Percentiles rank a stretch among this genome's conserved stretches.
Conservation (phyloP, 1,140 invertebrate genomes). For the Caenorhabditis remanei region DNA sequence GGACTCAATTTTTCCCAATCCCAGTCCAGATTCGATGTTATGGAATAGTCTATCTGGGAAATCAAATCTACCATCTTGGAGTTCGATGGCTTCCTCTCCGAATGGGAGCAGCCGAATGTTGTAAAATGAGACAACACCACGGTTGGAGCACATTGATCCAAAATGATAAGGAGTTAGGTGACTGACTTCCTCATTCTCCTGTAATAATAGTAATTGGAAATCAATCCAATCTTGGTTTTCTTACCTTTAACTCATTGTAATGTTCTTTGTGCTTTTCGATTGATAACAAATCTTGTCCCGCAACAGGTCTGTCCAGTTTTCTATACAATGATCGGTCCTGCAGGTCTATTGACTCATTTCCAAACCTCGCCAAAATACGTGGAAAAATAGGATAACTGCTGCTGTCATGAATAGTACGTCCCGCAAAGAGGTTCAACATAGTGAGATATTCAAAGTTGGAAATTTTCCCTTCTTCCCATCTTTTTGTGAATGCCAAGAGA, state of each 20-base stretch:
- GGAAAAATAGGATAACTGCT: conserved; percentile 37
- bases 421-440: neutral
- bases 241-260: conserved; percentile 22
- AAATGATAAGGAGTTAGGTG: conserved; percentile 17
- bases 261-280: conserved; percentile 25
- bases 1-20: conserved; percentile 30
- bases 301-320: conserved; percentile 18
- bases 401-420: conserved; percentile 13
- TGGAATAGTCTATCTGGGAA: conserved; percentile 31
- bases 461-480: conserved; percentile 40
- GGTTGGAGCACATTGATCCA: conserved; percentile 35
- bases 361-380: conserved; percentile 16
- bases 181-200: conserved; percentile 24
- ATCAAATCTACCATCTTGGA: conserved; percentile 23
- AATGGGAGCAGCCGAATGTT: conserved; percentile 26
- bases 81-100: conserved; percentile 26
- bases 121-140: conserved; percentile 40
- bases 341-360: neutral
- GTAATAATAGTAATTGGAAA: neutral
- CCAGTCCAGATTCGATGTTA: conserved; percentile 19
- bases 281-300: neutral
- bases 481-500: neutral
- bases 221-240: no score
- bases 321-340: neutral
- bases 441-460: conserved; percentile 24